phyloP scores from a whole-genome alignment of 1,140 invertebrate genomes.

The Pentalonia nigronervosa region DNA sequence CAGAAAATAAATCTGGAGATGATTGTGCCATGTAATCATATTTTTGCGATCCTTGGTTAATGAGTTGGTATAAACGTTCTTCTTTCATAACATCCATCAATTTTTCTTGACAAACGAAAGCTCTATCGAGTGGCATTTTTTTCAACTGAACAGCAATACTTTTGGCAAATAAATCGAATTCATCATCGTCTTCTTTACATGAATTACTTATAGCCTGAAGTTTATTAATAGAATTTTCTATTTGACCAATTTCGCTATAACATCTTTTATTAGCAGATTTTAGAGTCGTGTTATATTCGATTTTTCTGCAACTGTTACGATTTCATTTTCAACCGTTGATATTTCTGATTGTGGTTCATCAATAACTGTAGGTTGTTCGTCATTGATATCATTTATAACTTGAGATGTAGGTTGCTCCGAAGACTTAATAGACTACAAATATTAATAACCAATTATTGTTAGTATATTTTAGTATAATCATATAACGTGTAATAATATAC shows the following conservation, averaged over 20 bases:
- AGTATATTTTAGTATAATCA: too few species aligned
- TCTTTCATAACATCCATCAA: not conserved
- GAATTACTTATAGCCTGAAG: slow-evolving; percentile 17
- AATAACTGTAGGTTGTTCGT: not conserved
- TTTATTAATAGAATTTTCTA: slow-evolving; percentile 27
- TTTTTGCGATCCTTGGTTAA: not conserved
- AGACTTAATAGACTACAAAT: not conserved
- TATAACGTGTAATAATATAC: not conserved
- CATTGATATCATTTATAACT: not conserved
- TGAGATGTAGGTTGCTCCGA: not conserved
- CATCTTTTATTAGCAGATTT: not conserved
- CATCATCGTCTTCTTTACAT: not conserved
- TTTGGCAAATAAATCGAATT: slow-evolving; percentile 16
- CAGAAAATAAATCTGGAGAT: slow-evolving; percentile 28
- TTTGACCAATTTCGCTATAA: not conserved
- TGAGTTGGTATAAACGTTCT: slow-evolving; percentile 19
- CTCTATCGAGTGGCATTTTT: slow-evolving; percentile 28
- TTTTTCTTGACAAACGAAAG: slow-evolving; percentile 14
- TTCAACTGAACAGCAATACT: slow-evolving; percentile 24
- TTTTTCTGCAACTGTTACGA: too few species aligned
- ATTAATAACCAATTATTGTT: too few species aligned
- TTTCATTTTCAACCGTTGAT: not conserved
- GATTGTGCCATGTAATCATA: not conserved
- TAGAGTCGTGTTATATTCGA: not conserved
- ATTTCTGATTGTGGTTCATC: not conserved